Percentiles rank a stretch among this genome's conserved stretches.
These are phyloP conservation scores for Ammodytes marinus DNA, from an alignment of 2,113 vertebrate genomes.

Conservation along the genomic window DNA sequence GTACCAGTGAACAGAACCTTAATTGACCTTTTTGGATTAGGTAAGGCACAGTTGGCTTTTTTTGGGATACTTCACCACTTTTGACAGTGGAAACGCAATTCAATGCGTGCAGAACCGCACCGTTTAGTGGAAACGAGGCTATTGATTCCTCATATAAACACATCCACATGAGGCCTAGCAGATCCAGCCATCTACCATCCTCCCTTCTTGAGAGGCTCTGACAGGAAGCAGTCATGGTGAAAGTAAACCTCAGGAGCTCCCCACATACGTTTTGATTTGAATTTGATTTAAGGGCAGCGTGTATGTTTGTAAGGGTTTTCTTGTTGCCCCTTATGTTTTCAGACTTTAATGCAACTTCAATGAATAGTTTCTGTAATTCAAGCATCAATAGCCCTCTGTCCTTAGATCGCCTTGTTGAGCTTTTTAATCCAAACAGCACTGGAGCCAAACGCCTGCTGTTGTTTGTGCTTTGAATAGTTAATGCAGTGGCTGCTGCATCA, in stretches of 20 bases:
- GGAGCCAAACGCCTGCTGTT: constrained; percentile 32
- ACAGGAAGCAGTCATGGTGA: constrained; percentile 7
- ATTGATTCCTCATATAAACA: constrained; percentile 15
- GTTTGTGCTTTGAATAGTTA: constrained; percentile 26
- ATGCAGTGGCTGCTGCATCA: background rate
- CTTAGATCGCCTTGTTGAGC: constrained; percentile 12
- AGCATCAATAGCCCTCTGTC: background rate
- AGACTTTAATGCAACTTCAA: constrained; percentile 15
- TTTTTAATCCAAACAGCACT: constrained; percentile 6
- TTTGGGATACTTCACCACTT: too few species aligned
- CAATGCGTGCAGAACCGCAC: too few species aligned
- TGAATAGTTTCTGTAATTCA: background rate
- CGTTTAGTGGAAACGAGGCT: too few species aligned
- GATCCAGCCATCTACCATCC: constrained; percentile 3
- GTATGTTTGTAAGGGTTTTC: background rate
- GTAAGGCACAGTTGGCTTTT: too few species aligned
- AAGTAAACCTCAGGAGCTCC: constrained; percentile 10
- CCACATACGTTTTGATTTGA: background rate
- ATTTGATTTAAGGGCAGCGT: background rate
- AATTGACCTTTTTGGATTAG: too few species aligned
- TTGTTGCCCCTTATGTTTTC: constrained; percentile 1
- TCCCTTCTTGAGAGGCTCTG: constrained; percentile 10
- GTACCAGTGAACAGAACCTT: too few species aligned
- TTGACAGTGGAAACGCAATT: too few species aligned
- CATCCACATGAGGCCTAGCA: background rate